Base-by-base conservation (phyloP, 2,888 invertebrate species). In the Tinea pellionella region DNA sequence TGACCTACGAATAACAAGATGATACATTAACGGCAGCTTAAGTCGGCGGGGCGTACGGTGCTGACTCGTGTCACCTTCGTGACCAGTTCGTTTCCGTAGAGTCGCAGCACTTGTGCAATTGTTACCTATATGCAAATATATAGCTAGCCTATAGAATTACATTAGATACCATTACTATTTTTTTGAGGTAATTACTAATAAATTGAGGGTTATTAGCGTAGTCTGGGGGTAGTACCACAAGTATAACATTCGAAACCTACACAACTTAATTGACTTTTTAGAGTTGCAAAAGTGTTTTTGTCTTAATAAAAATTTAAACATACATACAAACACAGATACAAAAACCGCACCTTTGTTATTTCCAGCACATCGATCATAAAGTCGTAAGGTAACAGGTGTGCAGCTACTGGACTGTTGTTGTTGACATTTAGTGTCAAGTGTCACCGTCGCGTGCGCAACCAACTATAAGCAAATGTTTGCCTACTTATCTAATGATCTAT, bases 21-120 rank as follows among this genome's bases (percentile, higher is more conserved):
- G n/a, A n/a, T n/a, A n/a, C n/a, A 24, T 24, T 24, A 24, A n/a
- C 37, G 11, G 2, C 9, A 37, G 11, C 9, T 37, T 9, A 55
- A 24, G 55, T 55, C 55, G 55, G 24, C 6, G 29, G 24, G 55
- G 24, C 55, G n/a, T 55, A 9, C 55, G 55, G 55, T 55, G 29
- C 55, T 55, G 55, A 3, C n/a, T 55, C 55, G 55, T 55, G 55
- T 55, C 55, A 55, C 55, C 55, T 55, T 55, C 55, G 55, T 55
- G 55, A 55, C 55, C 55, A 18, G 24, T 24, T 18, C 18, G 24
- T 55, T 55, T 55, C 55, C 55, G 55, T 29, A 12, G 16, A 15
- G 47, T 13, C 47, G 47, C 15, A 2, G 47, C 47, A 15, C 15
- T 47, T 16, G 6, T n/a, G 47, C 13, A 47, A 16, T 16, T 15